Evolutionary conservation across 2,113 vertebrate genomes (phyloP), one percentile per base, ranked within the genome.

Genomic region (Beaufortia kweichowensis): DNA sequence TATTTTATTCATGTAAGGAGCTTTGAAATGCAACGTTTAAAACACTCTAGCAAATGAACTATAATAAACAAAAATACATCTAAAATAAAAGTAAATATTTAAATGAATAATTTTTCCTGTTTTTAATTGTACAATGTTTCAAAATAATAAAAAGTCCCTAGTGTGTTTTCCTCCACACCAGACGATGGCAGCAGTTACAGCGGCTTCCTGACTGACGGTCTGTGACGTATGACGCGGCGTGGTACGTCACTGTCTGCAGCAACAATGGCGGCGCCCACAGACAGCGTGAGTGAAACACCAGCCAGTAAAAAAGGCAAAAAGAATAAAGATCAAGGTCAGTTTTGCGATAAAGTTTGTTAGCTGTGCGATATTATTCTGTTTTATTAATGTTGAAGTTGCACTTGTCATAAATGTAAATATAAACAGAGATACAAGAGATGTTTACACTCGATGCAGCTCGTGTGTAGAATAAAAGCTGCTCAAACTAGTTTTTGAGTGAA

Each of bases 251-350:
- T 17, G n/a, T 0, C 50, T 5, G 31, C 24, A 15, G 4, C 31
- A 86, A 76, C 19, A 60, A 92, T 91, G 91, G 91, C 89, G 88
- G 80, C 90, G 33, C 79, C 83, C 82, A 75, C 17, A 26, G 87
- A 79, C 74, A 69, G 85, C 88, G 65, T 86, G 90, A 89, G 85
- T 53, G 85, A 78, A 46, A 7, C 65, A 0, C 75, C 70, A 65
- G 17, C 57, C 14, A 79, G 63, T 19, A 88, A 85, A 70, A 87
- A 83, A 12, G 12, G 61, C 0, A 86, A 84, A 85, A 91, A 88
- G 53, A 83, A 46, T 0, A 82, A 84, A 77, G 76, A 70, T 2
- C 66, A 79, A 78, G 90, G 91, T 91, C 19, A 53, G 48, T 53
- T 53, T n/a, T 2, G 1, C 19, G 6, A n/a, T n/a, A 1, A 21